phyloP scores from a whole-genome alignment of 2,888 invertebrate species.

The Scotopteryx bipunctaria region DNA sequence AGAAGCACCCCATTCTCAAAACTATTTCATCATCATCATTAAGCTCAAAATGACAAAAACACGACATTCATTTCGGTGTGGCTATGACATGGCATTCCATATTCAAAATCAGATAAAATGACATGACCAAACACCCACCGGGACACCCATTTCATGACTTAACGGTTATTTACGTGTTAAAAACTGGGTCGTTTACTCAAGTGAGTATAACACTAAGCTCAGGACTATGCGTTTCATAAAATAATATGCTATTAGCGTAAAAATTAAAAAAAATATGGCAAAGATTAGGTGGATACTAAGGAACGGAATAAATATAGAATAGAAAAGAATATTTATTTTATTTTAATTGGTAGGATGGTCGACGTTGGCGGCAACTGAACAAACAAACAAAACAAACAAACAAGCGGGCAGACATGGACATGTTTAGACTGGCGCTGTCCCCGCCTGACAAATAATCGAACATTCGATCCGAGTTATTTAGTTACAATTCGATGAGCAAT shows the following conservation, averaged over 20 bases:
- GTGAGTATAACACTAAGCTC: no score
- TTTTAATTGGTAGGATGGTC: conserved; percentile 34
- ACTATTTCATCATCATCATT: conserved; percentile 10
- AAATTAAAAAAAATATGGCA: no score
- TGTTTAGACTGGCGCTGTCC: conserved; percentile 53
- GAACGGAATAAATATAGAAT: no score
- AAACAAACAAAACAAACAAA: conserved; percentile 49
- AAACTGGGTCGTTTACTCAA: conserved; percentile 40
- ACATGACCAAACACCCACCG: conserved; percentile 39
- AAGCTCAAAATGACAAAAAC: conserved; percentile 12
- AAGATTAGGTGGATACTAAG: no score
- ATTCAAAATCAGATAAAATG: conserved; percentile 36
- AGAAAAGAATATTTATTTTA: conserved; percentile 27
- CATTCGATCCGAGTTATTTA: conserved; percentile 14
- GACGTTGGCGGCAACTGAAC: conserved; percentile 44
- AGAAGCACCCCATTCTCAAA: not conserved
- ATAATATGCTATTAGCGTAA: no score
- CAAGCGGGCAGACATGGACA: conserved; percentile 44
- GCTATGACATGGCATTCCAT: conserved; percentile 33
- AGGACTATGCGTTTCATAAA: not conserved
- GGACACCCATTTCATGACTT: conserved; percentile 52
- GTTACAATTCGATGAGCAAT: conserved; percentile 14
- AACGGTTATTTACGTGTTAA: conserved; percentile 49
- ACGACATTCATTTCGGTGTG: conserved; percentile 21
- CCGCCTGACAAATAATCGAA: conserved; percentile 44